Percentiles rank a stretch among this genome's conserved stretches.
These are phyloP conservation scores for Ectemnius lituratus DNA, from an alignment of 2,888 invertebrate species.

Conservation along the genomic window DNA sequence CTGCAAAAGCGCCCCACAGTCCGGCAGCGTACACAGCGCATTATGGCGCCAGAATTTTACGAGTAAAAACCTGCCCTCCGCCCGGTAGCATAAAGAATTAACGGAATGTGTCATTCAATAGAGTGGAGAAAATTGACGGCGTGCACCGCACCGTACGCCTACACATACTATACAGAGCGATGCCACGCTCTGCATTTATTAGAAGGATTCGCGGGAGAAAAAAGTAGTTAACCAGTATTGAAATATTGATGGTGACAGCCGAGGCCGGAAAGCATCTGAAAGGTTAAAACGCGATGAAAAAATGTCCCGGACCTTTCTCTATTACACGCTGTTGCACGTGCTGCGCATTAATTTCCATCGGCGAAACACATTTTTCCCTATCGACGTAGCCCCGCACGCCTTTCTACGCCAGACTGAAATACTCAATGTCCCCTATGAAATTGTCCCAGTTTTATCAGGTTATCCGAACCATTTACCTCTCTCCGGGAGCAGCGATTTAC, in stretches of 20 bases:
- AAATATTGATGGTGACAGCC: background rate
- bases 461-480: background rate
- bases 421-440: conserved; percentile 1
- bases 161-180: conserved; percentile 1
- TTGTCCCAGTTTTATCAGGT: background rate
- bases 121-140: too few relatives aligned
- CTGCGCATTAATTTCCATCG: background rate
- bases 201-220: conserved; percentile 8
- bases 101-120: too few relatives aligned
- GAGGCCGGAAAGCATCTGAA: background rate
- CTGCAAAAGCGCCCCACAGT: background rate
- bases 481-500: too few relatives aligned
- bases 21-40: background rate
- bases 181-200: conserved; percentile 23
- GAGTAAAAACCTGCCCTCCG: too few relatives aligned
- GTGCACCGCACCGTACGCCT: background rate
- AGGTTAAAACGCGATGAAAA: background rate
- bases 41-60: background rate
- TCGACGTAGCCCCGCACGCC: background rate
- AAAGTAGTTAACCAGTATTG: too few relatives aligned
- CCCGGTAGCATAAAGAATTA: too few relatives aligned
- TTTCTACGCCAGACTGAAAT: background rate
- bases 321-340: conserved; percentile 2
- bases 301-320: background rate
- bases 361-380: conserved; percentile 1